phyloP scores from a whole-genome alignment of 2,113 vertebrate species.

The Polypterus bichir region DNA sequence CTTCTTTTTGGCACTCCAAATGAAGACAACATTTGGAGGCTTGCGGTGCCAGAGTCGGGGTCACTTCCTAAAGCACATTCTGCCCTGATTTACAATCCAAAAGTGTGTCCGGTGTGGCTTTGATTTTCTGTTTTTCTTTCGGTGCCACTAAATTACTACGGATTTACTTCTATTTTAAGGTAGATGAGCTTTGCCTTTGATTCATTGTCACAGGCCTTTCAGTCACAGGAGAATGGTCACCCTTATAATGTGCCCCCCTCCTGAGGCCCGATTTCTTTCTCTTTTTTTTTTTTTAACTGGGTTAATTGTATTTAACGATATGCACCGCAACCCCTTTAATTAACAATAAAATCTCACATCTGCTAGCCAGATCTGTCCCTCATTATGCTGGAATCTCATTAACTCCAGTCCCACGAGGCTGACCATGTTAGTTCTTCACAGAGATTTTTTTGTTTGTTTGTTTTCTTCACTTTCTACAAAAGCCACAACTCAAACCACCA shows the following conservation, averaged over 20 bases:
- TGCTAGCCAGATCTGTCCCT: conserved; percentile 50
- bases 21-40: too few relatives aligned
- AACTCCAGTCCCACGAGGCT: conserved; percentile 33
- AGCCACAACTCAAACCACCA: conserved; percentile 44
- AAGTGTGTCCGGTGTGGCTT: neutral
- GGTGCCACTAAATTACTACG: neutral
- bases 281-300: conserved; percentile 26
- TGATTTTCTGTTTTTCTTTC: neutral
- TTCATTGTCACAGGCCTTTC: conserved; percentile 27
- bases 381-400: conserved; percentile 61
- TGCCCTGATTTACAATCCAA: neutral
- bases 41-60: too few relatives aligned
- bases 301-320: conserved; percentile 61
- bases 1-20: too few relatives aligned
- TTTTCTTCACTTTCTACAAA: conserved; percentile 25
- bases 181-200: conserved; percentile 35
- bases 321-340: conserved; percentile 45
- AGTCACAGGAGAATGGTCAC: conserved; percentile 18
- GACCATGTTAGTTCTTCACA: conserved; percentile 35
- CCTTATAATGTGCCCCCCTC: conserved; percentile 20
- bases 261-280: conserved; percentile 10
- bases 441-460: conserved; percentile 38
- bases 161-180: conserved; percentile 20
- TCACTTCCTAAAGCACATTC: too few relatives aligned
- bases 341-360: conserved; percentile 55